Evolutionary conservation across 2,888 invertebrate species (phyloP).

Genomic region (Drosophila barbarae): DNA sequence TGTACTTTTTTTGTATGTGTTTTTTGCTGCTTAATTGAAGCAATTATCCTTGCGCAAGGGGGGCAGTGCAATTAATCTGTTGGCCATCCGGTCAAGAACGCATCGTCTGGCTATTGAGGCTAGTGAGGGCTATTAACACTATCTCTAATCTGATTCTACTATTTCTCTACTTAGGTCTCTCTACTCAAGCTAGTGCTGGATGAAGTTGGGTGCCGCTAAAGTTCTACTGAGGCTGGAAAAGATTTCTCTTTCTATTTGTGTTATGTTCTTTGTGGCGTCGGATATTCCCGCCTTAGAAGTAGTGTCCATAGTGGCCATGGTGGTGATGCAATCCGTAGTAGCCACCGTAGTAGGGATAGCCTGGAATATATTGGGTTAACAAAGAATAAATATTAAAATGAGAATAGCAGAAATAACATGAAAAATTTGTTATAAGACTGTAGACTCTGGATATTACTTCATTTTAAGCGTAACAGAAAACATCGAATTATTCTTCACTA

Average conservation of each 20-base stretch:
- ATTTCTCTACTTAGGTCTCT: constrained; percentile 12
- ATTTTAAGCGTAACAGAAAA: not conserved
- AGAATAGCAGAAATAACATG: not conserved
- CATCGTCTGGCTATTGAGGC: constrained; percentile 36
- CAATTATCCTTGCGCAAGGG: constrained; percentile 68
- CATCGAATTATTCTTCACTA: not conserved
- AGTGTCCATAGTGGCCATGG: constrained; percentile 75
- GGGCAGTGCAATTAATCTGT: constrained; percentile 58
- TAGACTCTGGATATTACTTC: not conserved
- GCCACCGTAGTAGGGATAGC: constrained; percentile 75
- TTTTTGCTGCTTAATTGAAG: constrained; percentile 67
- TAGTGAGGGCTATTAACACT: constrained; percentile 34
- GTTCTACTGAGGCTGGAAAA: constrained; percentile 28
- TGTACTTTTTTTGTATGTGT: constrained; percentile 12
- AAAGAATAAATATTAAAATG: not conserved
- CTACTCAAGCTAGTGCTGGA: constrained; percentile 26
- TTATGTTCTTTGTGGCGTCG: not conserved
- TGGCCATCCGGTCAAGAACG: constrained; percentile 54
- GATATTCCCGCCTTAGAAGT: constrained; percentile 55
- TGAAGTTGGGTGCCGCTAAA: constrained; percentile 20
- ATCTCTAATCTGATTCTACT: constrained; percentile 24
- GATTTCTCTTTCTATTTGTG: not conserved
- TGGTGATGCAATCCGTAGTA: constrained; percentile 68
- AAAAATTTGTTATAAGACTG: too few species aligned
- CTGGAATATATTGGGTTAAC: constrained; percentile 16